Evolutionary conservation across 2,888 invertebrate genomes (phyloP), one percentile per base, ranked within the genome.

Genomic region (Rhingia campestris): DNA sequence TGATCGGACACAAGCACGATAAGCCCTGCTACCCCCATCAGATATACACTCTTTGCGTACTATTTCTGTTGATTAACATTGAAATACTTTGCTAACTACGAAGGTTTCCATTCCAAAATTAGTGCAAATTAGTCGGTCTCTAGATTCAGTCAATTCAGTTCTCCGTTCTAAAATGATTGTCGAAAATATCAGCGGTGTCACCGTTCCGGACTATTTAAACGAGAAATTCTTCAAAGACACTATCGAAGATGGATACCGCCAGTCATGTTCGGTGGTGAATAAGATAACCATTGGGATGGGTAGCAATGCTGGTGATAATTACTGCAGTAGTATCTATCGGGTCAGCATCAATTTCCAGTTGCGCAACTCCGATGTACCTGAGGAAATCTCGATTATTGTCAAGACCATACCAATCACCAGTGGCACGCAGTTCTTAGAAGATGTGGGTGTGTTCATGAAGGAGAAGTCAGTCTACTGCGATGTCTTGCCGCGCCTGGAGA

Each of bases 361-460:
- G 4, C 69, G 74, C 4, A 6, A 63, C 7, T 39, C 35, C 3
- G 14, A 56, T 0, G 33, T 7, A 0, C 6, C 45, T 3, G 22
- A 69, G 2, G 81, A 86, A 1, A 1, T 86, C 0, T 89, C 89
- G 6, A 47, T 91, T 5, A 91, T 91, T 73, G 88, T 91, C 0
- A 91, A 91, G 77, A 90, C 89, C 0, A 90, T 91, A 77, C 89
- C 90, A 2, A 88, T 89, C 4, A 81, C 87, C 0, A 82, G 87
- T 33, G 88, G 87, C 3, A 88, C 88, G 3, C 86, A 86, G 32
- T 90, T 90, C 41, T 88, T 92, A 66, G 92, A 88, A 87, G 92
- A 91, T 58, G 80, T 91, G 0, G 89, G 91, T 30, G 90, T 92
- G 10, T 92, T 92, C 74, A 88, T 90, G 33, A 92, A 91, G 74